Evolutionary conservation across 2,888 invertebrate species (phyloP).

Genomic region (Seira ritae): DNA sequence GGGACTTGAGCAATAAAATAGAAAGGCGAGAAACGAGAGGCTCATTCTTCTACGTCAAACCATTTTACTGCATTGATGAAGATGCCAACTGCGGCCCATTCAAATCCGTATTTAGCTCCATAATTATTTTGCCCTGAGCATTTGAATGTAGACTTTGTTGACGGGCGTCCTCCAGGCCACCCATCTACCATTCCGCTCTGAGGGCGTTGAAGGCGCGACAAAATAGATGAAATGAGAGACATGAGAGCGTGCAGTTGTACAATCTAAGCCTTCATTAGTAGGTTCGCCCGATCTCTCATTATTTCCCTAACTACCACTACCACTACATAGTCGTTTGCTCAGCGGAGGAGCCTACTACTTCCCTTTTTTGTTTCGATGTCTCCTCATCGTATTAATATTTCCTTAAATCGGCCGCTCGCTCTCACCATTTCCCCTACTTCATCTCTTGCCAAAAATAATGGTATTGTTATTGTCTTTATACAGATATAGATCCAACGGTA

Average conservation of each 20-base stretch:
- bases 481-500: slow-evolving; percentile 20
- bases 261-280: not conserved
- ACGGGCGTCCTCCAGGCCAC: slow-evolving; percentile 38
- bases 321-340: too few species aligned
- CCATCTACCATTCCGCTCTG: slow-evolving; percentile 35
- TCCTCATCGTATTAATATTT: too few species aligned
- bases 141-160: slow-evolving; percentile 48
- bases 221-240: slow-evolving; percentile 35
- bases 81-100: slow-evolving; percentile 69
- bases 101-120: slow-evolving; percentile 63
- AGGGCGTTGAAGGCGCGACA: slow-evolving; percentile 20
- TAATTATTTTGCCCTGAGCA: slow-evolving; percentile 63
- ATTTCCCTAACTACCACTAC: slow-evolving; percentile 2
- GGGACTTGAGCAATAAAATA: slow-evolving; percentile 27
- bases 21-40: slow-evolving; percentile 39
- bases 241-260: not conserved
- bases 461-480: slow-evolving; percentile 55
- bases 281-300: slow-evolving; percentile 34
- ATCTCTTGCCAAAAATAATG: slow-evolving; percentile 33
- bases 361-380: too few species aligned
- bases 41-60: slow-evolving; percentile 59
- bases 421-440: slow-evolving; percentile 6
- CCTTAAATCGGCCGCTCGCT: too few species aligned
- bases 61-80: slow-evolving; percentile 56
- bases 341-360: too few species aligned